These are phyloP conservation scores for Sebastes steindachneri DNA, from an alignment of 2,797 vertebrate species.

Conservation along the genomic window DNA sequence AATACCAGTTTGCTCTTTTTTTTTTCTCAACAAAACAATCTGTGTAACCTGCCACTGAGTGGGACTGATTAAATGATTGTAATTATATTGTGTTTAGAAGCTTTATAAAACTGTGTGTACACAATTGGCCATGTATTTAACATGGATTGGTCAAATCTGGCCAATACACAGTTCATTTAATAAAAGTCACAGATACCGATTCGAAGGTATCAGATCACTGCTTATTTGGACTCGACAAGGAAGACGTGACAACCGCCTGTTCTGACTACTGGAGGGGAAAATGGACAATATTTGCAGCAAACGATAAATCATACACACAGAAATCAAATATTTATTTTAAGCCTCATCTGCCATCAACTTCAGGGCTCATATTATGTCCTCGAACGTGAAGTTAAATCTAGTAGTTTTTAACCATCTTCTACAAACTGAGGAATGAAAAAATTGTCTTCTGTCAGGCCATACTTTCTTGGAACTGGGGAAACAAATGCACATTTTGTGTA, in stretches of 20 bases:
- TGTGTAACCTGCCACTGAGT: background rate
- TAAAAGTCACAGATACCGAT: background rate
- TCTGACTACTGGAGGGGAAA: background rate
- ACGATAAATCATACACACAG: background rate
- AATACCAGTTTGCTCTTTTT: background rate
- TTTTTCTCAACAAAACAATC: background rate
- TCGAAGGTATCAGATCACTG: background rate
- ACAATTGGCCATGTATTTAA: background rate
- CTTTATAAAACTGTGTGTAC: background rate
- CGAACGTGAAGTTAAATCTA: background rate
- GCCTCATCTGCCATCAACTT: background rate
- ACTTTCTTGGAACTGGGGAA: background rate
- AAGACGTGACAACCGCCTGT: background rate
- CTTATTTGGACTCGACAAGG: background rate
- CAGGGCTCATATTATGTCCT: background rate
- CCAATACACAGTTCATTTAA: background rate
- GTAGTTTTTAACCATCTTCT: background rate
- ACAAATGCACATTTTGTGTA: background rate
- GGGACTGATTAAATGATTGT: background rate
- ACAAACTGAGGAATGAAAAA: background rate
- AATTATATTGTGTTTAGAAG: background rate
- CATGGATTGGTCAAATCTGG: background rate
- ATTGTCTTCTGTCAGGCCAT: background rate
- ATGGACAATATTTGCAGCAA: conserved; percentile 7
- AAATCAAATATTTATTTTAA: conserved; percentile 5